These are phyloP conservation scores for Ethmia dodecea DNA, from an alignment of 2,888 invertebrate genomes.

Conservation along the genomic window DNA sequence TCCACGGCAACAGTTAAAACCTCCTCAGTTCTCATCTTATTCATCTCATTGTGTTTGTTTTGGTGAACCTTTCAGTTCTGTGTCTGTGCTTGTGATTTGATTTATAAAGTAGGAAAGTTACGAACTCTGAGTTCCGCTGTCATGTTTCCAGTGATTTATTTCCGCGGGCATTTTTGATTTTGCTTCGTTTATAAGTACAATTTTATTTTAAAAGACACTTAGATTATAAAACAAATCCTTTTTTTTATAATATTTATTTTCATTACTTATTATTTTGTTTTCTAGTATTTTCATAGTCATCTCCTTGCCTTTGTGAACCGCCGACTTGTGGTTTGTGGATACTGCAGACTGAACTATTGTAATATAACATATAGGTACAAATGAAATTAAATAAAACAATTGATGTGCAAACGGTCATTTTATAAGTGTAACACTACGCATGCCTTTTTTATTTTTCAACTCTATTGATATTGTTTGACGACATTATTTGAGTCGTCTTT, in stretches of 20 bases:
- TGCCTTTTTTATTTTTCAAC: conserved; percentile 25
- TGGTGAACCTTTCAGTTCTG: conserved; percentile 32
- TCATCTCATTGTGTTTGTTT: conserved; percentile 50
- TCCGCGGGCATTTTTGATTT: neutral
- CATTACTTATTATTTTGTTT: conserved; percentile 27
- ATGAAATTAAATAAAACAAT: conserved; percentile 20
- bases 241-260: conserved; percentile 29
- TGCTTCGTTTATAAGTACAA: conserved; percentile 28
- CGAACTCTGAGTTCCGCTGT: conserved; percentile 6
- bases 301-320: neutral
- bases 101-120: conserved; percentile 1
- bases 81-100: conserved; percentile 1
- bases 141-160: conserved; percentile 1
- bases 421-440: conserved; percentile 40
- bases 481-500: conserved; percentile 14
- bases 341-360: conserved; percentile 15
- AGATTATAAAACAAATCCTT: conserved; percentile 29
- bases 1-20: conserved; percentile 45
- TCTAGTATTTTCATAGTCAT: conserved; percentile 21
- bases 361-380: conserved; percentile 25
- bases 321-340: conserved; percentile 27
- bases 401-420: conserved; percentile 35
- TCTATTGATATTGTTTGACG: conserved; percentile 14
- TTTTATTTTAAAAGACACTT: conserved; percentile 21
- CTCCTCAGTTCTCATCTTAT: conserved; percentile 45